phyloP scores from a whole-genome alignment of 2,888 invertebrate genomes.

The Ichneumoninae sp. region DNA sequence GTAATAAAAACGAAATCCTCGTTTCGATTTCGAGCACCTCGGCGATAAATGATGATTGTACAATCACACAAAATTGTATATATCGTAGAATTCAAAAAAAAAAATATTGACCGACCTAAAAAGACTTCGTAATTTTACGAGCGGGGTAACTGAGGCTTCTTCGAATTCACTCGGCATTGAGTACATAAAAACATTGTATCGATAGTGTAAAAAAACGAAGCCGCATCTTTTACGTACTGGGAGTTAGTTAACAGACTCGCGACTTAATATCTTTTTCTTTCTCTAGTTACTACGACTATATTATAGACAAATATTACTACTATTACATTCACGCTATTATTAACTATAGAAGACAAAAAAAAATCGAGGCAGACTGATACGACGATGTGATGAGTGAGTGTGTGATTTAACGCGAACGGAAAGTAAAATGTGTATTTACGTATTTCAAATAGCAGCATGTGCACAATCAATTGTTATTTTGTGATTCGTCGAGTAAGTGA shows the following conservation, averaged over 20 bases:
- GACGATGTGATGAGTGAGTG: constrained; percentile 41
- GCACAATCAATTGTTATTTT: constrained; percentile 74
- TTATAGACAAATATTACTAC: constrained; percentile 27
- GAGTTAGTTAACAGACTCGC: constrained; percentile 29
- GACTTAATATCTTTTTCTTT: constrained; percentile 42
- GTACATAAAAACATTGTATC: constrained; percentile 26
- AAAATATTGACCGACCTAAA: constrained; percentile 38
- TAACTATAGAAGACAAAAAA: constrained; percentile 39
- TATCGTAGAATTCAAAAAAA: constrained; percentile 31
- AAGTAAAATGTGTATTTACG: constrained; percentile 68
- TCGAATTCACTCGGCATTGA: constrained; percentile 22
- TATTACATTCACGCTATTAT: constrained; percentile 40
- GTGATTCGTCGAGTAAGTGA: constrained; percentile 62
- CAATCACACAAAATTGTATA: constrained; percentile 11
- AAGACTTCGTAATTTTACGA: constrained; percentile 28
- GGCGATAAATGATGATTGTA: not conserved
- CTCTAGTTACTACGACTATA: constrained; percentile 45
- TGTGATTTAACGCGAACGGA: constrained; percentile 54
- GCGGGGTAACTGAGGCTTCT: constrained; percentile 29
- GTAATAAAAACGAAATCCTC: not conserved
- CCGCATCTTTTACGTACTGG: constrained; percentile 37
- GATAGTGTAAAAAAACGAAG: constrained; percentile 22
- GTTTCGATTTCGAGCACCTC: not conserved
- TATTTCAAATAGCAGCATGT: constrained; percentile 67
- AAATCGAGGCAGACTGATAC: constrained; percentile 41